Percentiles rank a stretch among this genome's conserved stretches.
Conservation (phyloP, 53 echinoderm and acorn worm genomes). For the Astropecten irregularis region DNA sequence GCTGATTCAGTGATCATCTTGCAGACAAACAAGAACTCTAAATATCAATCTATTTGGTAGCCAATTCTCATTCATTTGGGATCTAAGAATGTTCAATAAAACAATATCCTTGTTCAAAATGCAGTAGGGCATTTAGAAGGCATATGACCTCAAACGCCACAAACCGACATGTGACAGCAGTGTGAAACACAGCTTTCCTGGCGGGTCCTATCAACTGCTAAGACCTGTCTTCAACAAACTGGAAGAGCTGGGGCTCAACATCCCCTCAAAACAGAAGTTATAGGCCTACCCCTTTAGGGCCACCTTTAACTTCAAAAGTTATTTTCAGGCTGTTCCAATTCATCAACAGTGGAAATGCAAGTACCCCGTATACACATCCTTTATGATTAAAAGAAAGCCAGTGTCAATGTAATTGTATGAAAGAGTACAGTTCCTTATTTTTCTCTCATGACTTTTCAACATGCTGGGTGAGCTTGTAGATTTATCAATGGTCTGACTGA, state of each 20-base stretch:
- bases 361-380: too few relatives aligned
- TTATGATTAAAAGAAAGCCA: too few relatives aligned
- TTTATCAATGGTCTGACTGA: too few relatives aligned
- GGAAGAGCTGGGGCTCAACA: constrained; percentile 14
- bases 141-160: constrained; percentile 35
- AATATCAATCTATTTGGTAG: constrained; percentile 39
- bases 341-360: neutral
- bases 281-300: constrained; percentile 45
- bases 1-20: constrained; percentile 24
- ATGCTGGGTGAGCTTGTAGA: too few relatives aligned
- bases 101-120: constrained; percentile 52
- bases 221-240: constrained; percentile 55
- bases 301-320: constrained; percentile 57
- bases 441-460: too few relatives aligned
- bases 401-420: too few relatives aligned
- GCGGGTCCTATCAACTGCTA: constrained; percentile 12
- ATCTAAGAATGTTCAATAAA: constrained; percentile 51
- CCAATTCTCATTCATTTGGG: constrained; percentile 61
- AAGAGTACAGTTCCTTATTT: too few relatives aligned
- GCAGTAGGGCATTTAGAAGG: constrained; percentile 8
- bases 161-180: constrained; percentile 43
- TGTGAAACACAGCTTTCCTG: too few relatives aligned
- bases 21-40: constrained; percentile 28
- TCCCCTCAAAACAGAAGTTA: neutral
- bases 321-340: neutral